Conservation (phyloP, 2,888 invertebrate species). For the Caenorhabditis macrosperma region DNA sequence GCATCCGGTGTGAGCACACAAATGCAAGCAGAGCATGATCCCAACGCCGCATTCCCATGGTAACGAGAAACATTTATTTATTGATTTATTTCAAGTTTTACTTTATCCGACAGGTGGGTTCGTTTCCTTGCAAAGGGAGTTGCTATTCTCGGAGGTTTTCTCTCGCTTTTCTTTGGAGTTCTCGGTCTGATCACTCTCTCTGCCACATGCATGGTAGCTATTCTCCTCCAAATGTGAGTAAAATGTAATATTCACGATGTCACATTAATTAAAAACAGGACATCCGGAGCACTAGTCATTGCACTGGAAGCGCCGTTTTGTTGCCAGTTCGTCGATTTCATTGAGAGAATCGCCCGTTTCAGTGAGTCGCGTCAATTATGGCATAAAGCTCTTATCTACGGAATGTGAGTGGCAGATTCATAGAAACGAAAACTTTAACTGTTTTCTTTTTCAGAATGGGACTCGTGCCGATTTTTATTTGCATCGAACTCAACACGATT, state of each 20-base stretch:
- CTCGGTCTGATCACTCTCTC: conserved; percentile 75
- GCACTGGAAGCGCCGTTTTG: conserved; percentile 96
- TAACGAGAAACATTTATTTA: conserved; percentile 1
- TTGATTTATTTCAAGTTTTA: background rate
- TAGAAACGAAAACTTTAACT: background rate
- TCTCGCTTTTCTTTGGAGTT: conserved; percentile 78
- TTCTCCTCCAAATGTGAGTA: conserved; percentile 77
- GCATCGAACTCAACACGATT: conserved; percentile 87
- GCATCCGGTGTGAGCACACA: conserved; percentile 75
- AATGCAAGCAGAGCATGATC: conserved; percentile 79
- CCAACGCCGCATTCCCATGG: conserved; percentile 75
- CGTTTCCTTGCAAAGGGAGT: conserved; percentile 79
- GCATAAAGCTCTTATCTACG: conserved; percentile 79
- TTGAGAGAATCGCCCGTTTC: conserved; percentile 88
- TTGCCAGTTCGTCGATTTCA: conserved; percentile 95
- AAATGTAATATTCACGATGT: background rate
- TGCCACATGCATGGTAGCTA: conserved; percentile 77
- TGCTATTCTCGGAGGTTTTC: conserved; percentile 79
- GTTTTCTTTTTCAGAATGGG: conserved; percentile 85
- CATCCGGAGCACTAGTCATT: conserved; percentile 91
- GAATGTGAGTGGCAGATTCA: conserved; percentile 65
- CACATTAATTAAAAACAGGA: conserved; percentile 72
- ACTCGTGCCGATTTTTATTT: conserved; percentile 88
- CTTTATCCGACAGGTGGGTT: conserved; percentile 75
- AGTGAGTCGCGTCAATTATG: conserved; percentile 80